phyloP scores from a whole-genome alignment of 2,797 vertebrate genomes.

The Thamnophis elegans region DNA sequence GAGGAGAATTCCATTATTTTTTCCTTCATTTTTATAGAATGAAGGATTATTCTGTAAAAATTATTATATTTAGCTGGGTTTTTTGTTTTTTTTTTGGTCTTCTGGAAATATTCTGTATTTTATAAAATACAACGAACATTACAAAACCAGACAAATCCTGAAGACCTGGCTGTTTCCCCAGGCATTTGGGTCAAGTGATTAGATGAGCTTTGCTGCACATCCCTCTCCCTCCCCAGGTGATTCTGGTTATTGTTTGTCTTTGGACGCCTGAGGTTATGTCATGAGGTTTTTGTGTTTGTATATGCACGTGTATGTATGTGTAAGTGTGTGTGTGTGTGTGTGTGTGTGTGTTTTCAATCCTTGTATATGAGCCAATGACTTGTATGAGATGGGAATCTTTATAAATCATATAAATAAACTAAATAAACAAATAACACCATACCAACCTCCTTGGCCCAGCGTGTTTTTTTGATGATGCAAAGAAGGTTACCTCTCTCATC shows the following conservation, averaged over 20 bases:
- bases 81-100: not conserved
- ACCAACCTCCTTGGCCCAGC: not conserved
- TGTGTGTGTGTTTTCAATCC: not conserved
- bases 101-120: not conserved
- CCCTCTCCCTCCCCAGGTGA: not conserved
- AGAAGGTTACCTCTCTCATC: not conserved
- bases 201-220: not conserved
- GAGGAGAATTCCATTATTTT: not conserved
- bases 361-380: not conserved
- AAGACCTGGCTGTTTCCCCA: not conserved
- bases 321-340: too few species aligned
- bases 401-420: not conserved
- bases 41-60: not conserved
- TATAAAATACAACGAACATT: not conserved
- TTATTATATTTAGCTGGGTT: not conserved
- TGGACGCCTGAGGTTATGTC: not conserved
- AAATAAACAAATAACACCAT: not conserved
- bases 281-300: not conserved
- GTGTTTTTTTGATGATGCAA: not conserved
- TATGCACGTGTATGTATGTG: not conserved
- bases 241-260: not conserved
- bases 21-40: not conserved
- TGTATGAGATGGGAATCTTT: not conserved
- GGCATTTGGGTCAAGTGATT: not conserved
- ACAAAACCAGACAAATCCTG: not conserved